Evolutionary conservation across 1,140 invertebrate genomes (phyloP).

Genomic region (Tetragonula clypearis): DNA sequence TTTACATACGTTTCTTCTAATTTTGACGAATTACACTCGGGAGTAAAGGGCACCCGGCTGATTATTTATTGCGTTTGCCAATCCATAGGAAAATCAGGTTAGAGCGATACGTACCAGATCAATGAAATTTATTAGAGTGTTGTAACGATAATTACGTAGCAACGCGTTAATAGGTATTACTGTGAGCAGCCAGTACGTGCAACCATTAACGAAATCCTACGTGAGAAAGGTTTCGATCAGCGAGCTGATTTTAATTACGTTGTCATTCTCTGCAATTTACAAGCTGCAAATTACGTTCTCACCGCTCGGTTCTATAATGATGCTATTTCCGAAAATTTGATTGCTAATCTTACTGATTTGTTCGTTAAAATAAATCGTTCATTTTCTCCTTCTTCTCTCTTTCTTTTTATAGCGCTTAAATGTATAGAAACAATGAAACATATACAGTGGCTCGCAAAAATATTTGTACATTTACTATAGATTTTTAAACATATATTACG

Average conservation of each 20-base stretch:
- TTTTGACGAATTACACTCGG: neutral
- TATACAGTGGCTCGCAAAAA: too few relatives aligned
- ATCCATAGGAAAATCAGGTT: constrained; percentile 32
- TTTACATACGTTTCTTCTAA: neutral
- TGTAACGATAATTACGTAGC: constrained; percentile 56
- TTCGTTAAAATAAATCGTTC: neutral
- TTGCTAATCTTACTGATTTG: neutral
- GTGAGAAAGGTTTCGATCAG: constrained; percentile 50
- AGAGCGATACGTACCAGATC: constrained; percentile 35
- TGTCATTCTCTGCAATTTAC: constrained; percentile 49
- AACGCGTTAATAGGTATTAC: constrained; percentile 51
- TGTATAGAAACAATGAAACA: too few relatives aligned
- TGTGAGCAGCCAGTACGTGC: constrained; percentile 32
- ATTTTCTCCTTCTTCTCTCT: neutral
- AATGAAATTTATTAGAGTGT: constrained; percentile 36
- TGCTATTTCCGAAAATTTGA: constrained; percentile 1
- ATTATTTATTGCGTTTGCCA: constrained; percentile 26
- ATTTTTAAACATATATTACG: too few relatives aligned
- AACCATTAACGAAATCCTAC: constrained; percentile 53
- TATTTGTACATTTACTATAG: too few relatives aligned
- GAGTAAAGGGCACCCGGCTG: neutral
- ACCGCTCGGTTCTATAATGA: neutral
- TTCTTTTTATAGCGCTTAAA: too few relatives aligned
- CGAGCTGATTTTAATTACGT: constrained; percentile 48
- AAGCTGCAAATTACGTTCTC: constrained; percentile 1